Base-by-base conservation (phyloP, 1,140 invertebrate species). In the Bombus confusus region DNA sequence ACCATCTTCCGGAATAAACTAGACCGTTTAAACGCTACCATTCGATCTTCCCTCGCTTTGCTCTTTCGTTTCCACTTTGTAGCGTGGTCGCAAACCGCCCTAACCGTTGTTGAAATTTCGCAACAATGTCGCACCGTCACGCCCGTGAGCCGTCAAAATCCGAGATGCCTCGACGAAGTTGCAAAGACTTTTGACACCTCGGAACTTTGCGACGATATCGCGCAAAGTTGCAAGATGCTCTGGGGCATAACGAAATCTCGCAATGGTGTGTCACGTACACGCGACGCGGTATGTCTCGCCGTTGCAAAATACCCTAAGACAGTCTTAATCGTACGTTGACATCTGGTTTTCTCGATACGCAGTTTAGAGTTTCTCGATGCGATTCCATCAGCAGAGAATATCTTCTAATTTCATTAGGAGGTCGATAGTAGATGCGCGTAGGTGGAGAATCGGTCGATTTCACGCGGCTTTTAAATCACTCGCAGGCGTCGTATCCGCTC, bases 381-480 rank as follows among this genome's bases (percentile, higher is more conserved):
- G 4, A 62, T 22, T 22, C 5, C 47, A 15, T 71, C 28, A 28
- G 25, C 25, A 8, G n/a, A 57, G 12, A 25, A 39, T 69, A 37
- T 22, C 34, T 69, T 69, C 0, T 34, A 39, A 57, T 59, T 39
- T 59, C 22, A 9, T 75, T 75, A 59, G n/a, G 10, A 37, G 5
- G 2, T 5, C 47, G 47, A 52, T 22, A 22, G 5, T 37, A 3
- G 75, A 18, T 4, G 25, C 37, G 28, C 25, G 57, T 37, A 3
- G 28, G 9, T 37, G 0, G 43, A 0, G 15, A 4, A 52, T 34
- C 18, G 15, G 68, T 6, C 47, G 47, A 52, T 78, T 74, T 47
- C 22, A 13, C 57, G 59, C 13, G 31, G n/a, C 66, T 76, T 83
- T 83, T 69, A 77, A 77, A 83, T 83, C 22, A 83, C 41, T 59